Percentiles rank a stretch among this genome's conserved stretches.
phyloP scores from a whole-genome alignment of 2,888 invertebrate genomes.

The Dioctria rufipes region DNA sequence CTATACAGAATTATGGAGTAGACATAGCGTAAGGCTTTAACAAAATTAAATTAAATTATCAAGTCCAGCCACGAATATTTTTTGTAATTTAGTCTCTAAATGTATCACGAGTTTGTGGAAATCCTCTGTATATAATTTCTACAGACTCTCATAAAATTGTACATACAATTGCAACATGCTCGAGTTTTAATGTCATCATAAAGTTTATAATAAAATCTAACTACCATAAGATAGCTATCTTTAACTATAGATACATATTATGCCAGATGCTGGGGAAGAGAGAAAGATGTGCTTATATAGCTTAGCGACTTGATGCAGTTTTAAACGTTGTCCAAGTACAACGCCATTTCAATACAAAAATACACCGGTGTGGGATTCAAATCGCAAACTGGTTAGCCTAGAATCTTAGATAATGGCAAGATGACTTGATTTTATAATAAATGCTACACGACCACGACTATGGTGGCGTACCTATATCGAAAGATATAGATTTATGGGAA shows the following conservation, averaged over 20 bases:
- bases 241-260: neutral
- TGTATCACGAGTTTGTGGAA: no score
- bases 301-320: neutral
- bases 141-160: neutral
- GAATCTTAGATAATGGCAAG: neutral
- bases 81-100: no score
- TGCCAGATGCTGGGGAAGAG: neutral
- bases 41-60: no score
- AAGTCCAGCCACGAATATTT: no score
- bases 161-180: neutral
- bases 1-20: no score
- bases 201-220: neutral
- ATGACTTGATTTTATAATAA: neutral
- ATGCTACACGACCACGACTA: neutral
- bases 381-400: neutral
- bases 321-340: neutral
- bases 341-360: neutral
- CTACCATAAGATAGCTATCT: neutral
- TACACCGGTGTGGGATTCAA: neutral
- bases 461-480: neutral
- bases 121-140: no score
- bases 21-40: no score
- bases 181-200: neutral
- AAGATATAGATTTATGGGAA: conserved; percentile 8
- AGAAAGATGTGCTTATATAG: neutral